Percentiles rank a stretch among this genome's conserved stretches.
These are phyloP conservation scores for Andricus curvator DNA, from an alignment of 2,888 invertebrate genomes.

Conservation along the genomic window DNA sequence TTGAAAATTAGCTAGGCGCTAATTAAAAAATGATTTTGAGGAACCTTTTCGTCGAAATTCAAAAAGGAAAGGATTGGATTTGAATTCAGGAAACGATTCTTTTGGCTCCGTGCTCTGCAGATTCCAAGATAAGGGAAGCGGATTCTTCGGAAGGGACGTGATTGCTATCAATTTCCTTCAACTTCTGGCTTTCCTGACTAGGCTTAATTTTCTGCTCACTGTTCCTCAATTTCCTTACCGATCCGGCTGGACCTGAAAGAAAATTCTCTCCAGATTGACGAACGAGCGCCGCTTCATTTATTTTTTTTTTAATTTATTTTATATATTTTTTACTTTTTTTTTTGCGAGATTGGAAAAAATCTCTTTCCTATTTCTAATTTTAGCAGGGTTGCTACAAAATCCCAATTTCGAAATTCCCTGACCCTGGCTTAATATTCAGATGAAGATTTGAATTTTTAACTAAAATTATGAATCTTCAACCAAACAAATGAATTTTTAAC, in stretches of 20 bases:
- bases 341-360: background rate
- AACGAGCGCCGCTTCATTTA: conserved; percentile 15
- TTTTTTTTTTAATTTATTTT: background rate
- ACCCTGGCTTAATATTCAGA: too few relatives aligned
- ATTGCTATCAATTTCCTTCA: conserved; percentile 28
- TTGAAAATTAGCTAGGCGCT: background rate
- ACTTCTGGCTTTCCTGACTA: conserved; percentile 44
- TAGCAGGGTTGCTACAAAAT: background rate
- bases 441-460: too few relatives aligned
- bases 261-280: conserved; percentile 49
- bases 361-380: background rate
- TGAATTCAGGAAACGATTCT: conserved; percentile 38
- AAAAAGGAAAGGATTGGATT: background rate
- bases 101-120: conserved; percentile 41
- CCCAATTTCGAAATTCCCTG: too few relatives aligned
- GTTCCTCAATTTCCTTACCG: conserved; percentile 47
- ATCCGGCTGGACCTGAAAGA: conserved; percentile 51
- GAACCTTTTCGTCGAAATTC: background rate
- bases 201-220: conserved; percentile 45
- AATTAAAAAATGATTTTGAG: background rate
- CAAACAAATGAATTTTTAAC: too few relatives aligned
- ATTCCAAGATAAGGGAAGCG: conserved; percentile 42
- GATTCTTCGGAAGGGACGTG: conserved; percentile 1
- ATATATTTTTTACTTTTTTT: too few relatives aligned
- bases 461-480: too few relatives aligned